Evolutionary conservation across 2,888 invertebrate species (phyloP).

Genomic region (Cremastinae sp.): DNA sequence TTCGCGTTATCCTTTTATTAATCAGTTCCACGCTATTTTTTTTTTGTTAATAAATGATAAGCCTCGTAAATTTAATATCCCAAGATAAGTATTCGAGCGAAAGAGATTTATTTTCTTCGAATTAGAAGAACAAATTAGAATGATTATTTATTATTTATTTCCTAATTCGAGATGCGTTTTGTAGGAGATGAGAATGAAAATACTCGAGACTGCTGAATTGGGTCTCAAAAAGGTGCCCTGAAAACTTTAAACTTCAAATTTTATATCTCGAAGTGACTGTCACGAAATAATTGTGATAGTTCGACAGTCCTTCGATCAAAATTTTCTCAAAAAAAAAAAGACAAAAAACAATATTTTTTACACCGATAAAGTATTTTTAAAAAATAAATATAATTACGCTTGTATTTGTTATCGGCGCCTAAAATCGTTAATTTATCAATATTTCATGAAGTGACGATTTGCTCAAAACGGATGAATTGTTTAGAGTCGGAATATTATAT

Average conservation of each 20-base stretch:
- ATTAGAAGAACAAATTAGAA: background rate
- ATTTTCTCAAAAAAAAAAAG: background rate
- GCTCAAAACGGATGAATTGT: conserved; percentile 50
- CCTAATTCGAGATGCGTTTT: conserved; percentile 1
- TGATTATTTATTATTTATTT: background rate
- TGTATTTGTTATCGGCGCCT: background rate
- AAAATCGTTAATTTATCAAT: conserved; percentile 22
- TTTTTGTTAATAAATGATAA: background rate
- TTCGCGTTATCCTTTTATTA: conserved; percentile 8
- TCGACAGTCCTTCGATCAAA: conserved; percentile 12
- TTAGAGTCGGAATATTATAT: conserved; percentile 38
- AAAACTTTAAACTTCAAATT: background rate
- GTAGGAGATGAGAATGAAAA: conserved; percentile 9
- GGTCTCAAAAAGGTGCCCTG: background rate
- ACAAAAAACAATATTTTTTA: conserved; percentile 26
- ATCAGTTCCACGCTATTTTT: background rate
- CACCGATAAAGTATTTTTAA: conserved; percentile 30
- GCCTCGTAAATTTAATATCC: background rate
- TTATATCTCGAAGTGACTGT: background rate
- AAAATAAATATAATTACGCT: conserved; percentile 15
- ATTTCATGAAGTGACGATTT: conserved; percentile 32
- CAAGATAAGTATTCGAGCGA: background rate
- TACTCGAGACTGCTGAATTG: conserved; percentile 4
- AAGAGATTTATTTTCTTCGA: background rate
- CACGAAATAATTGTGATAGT: conserved; percentile 38